These are phyloP conservation scores for Arnoldichthys spilopterus DNA, from an alignment of 2,797 vertebrate species.

Conservation along the genomic window DNA sequence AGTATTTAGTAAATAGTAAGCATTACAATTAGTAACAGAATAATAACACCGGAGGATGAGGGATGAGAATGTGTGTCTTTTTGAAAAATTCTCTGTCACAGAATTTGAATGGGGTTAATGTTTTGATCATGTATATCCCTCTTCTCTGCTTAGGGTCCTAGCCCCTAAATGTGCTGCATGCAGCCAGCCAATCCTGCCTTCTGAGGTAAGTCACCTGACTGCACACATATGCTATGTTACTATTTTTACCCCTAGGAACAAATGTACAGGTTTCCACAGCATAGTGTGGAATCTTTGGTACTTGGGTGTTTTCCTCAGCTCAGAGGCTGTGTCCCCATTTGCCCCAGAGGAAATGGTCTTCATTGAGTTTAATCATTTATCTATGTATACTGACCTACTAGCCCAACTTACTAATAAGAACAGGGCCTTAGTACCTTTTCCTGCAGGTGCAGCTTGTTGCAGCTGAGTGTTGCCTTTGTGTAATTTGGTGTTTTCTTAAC, in stretches of 20 bases:
- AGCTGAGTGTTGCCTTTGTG: background rate
- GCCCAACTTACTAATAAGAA: background rate
- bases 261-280: constrained; percentile 9
- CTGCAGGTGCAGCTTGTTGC: background rate
- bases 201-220: constrained; percentile 82
- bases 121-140: background rate
- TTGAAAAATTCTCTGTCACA: background rate
- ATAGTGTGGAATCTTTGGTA: constrained; percentile 29
- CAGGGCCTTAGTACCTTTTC: no score
- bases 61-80: background rate
- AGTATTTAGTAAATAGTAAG: no score
- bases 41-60: background rate
- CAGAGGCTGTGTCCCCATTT: constrained; percentile 5
- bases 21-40: background rate
- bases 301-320: background rate
- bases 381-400: background rate
- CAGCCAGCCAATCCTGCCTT: constrained; percentile 91
- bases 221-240: background rate
- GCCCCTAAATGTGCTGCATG: constrained; percentile 95
- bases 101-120: background rate
- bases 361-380: constrained; percentile 25
- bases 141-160: constrained; percentile 81
- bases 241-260: constrained; percentile 15
- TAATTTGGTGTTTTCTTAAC: background rate
- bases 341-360: constrained; percentile 8